Percentiles rank a stretch among this genome's conserved stretches.
These are phyloP conservation scores for human (Homo sapiens) DNA, from an alignment of 2,113 vertebrate species.

Conservation along the genomic window GRCh38 chr4:158652501-158653000, in stretches of 20 bases:
- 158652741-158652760: not conserved
- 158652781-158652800: not conserved
- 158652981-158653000: not conserved
- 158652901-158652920: too few relatives aligned
- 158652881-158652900: not conserved
- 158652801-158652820: not conserved
- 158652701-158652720: not conserved
- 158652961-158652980: not conserved
- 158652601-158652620: slow-evolving; percentile 8
- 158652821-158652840: not conserved
- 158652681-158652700: not conserved
- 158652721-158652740: not conserved
- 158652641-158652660: slow-evolving; percentile 20
- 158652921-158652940: too few relatives aligned
- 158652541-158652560: slow-evolving; percentile 41
- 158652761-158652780: not conserved
- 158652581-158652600: slow-evolving; percentile 43
- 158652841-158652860: not conserved
- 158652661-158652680: not conserved
- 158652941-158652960: not conserved
- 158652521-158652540: not conserved
- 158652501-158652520: slow-evolving; percentile 6
- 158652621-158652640: slow-evolving; percentile 10
- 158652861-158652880: not conserved
- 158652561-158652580: slow-evolving; percentile 30